phyloP scores from a whole-genome alignment of 2,888 invertebrate genomes.

The Agrotis exclamationis region DNA sequence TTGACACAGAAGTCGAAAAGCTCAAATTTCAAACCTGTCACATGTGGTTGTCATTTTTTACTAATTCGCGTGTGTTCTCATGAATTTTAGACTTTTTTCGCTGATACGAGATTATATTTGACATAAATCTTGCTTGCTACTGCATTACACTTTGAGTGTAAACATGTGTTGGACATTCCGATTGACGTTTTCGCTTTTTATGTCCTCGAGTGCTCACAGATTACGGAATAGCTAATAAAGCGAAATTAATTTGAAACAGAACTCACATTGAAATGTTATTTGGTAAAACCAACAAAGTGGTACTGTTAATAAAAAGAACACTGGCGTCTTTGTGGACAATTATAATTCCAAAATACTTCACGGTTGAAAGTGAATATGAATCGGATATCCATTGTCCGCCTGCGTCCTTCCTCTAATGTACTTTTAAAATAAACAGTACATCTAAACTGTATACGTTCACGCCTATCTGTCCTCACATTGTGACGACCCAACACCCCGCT shows the following conservation, averaged over 20 bases:
- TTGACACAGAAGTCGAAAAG: slow-evolving; percentile 75
- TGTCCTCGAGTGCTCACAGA: slow-evolving; percentile 27
- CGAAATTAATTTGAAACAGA: slow-evolving; percentile 9
- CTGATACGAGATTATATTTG: slow-evolving; percentile 61
- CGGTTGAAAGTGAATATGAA: slow-evolving; percentile 66
- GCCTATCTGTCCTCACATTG: slow-evolving; percentile 76
- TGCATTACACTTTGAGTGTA: slow-evolving; percentile 64
- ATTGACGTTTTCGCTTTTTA: slow-evolving; percentile 27
- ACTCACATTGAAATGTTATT: background rate
- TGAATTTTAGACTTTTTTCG: slow-evolving; percentile 68
- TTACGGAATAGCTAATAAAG: background rate
- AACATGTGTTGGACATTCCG: slow-evolving; percentile 51
- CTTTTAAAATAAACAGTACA: slow-evolving; percentile 67
- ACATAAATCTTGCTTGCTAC: slow-evolving; percentile 75
- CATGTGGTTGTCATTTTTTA: slow-evolving; percentile 77
- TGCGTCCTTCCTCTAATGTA: slow-evolving; percentile 64
- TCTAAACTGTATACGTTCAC: slow-evolving; percentile 72
- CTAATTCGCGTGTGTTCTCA: slow-evolving; percentile 76
- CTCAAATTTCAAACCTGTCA: slow-evolving; percentile 80
- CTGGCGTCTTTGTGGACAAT: slow-evolving; percentile 49
- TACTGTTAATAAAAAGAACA: slow-evolving; percentile 26
- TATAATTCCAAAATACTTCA: slow-evolving; percentile 57
- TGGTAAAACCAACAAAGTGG: slow-evolving; percentile 20
- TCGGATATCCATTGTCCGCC: slow-evolving; percentile 61
- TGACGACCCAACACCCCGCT: slow-evolving; percentile 78